phyloP scores from a whole-genome alignment of 2,888 invertebrate genomes.

The Kuschelorhynchus macadamiae region DNA sequence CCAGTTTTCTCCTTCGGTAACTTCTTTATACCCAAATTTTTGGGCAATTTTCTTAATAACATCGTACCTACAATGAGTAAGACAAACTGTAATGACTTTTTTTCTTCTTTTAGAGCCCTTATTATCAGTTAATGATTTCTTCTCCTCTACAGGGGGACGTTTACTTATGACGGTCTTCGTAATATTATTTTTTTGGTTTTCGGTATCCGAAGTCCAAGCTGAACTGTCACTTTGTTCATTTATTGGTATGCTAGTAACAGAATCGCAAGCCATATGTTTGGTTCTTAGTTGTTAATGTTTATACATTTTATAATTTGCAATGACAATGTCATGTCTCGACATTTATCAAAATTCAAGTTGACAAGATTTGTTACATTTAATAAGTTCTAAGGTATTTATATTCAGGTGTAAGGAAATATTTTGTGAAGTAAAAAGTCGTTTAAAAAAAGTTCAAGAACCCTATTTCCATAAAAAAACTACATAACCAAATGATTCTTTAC shows the following conservation, averaged over 20 bases:
- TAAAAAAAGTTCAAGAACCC: no score
- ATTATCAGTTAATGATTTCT: conserved; percentile 26
- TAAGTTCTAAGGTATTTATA: no score
- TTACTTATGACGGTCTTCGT: conserved; percentile 40
- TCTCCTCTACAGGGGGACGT: conserved; percentile 30
- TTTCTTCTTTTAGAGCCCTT: conserved; percentile 53
- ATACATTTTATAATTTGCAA: conserved; percentile 32
- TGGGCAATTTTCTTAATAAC: conserved; percentile 80
- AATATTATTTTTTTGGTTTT: conserved; percentile 47
- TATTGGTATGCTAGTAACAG: conserved; percentile 54
- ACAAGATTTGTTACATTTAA: no score
- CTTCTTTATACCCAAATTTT: conserved; percentile 83
- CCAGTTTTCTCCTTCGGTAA: conserved; percentile 87
- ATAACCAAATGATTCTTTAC: no score
- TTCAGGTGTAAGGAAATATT: no score
- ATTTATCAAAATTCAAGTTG: not conserved
- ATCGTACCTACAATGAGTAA: conserved; percentile 81
- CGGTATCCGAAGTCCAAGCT: conserved; percentile 58
- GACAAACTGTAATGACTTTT: conserved; percentile 73
- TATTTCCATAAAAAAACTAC: no score
- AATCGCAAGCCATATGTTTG: conserved; percentile 58
- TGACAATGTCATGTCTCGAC: conserved; percentile 28
- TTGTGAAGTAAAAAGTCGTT: no score
- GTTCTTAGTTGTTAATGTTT: conserved; percentile 17
- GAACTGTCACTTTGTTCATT: conserved; percentile 57